Evolutionary conservation across 2,113 vertebrate species (phyloP), one percentile per base, ranked within the genome.

Genomic region (Heterochromis multidens): DNA sequence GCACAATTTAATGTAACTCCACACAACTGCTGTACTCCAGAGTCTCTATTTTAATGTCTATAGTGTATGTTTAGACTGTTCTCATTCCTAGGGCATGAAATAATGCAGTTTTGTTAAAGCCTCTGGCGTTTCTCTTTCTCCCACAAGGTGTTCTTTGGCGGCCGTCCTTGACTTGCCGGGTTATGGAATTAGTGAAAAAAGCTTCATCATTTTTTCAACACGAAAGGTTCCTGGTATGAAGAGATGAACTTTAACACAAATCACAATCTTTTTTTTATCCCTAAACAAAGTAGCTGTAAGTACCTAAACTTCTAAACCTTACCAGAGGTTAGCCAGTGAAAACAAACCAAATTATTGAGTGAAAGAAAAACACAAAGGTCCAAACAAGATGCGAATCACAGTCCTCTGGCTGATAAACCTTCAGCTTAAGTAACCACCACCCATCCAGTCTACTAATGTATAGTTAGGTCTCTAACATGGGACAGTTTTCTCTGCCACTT

Each of bases 91-190:
- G 0, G 0, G 6, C 10, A 52, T 72, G 25, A 52, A 72, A 52
- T 52, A 52, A 0, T 16, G 16, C 25, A 49, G 40, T 29, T 72
- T 72, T 72, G 25, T 72, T 29, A 49, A 49, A 49, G 67, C 17
- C 16, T 72, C 19, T 72, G 43, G 10, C 25, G 11, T 72, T 31
- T 0, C 40, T 72, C 40, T 72, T 29, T 49, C 23, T 19, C 1
- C 0, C 65, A 72, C 23, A 29, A 49, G 5, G 16, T 29, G 5
- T 49, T 49, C 16, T 52, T 74, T 52, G 54, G n/a, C 9, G 10
- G 10, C 21, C 2, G 46, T 31, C 25, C 10, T 74, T 52, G 43
- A 74, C 43, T 74, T 29, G 25, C 40, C 25, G 0, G 0, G 4
- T 72, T 49, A 49, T 72, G 2, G 67, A 49, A 52, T 29, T 4